Evolutionary conservation across 2,113 vertebrate species (phyloP), one percentile per base, ranked within the genome.

Genomic region (Meriones unguiculatus): DNA sequence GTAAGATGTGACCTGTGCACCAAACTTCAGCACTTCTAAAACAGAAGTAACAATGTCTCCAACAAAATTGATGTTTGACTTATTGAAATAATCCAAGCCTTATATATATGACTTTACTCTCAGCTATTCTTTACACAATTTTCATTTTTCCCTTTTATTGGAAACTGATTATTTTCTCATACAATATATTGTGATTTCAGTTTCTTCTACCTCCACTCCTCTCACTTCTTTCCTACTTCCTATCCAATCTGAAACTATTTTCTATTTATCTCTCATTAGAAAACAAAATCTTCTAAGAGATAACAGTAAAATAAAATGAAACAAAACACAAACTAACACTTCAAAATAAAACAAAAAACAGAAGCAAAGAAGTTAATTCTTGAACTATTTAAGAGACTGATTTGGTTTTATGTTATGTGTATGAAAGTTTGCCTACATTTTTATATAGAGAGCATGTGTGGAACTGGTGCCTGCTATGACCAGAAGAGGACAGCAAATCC

Each of bases 1-100:
- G 2, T 62, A 18, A 89, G 17, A 67, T 28, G 28, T n/a, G 72
- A 24, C n/a, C 50, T 54, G 90, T 93, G 92, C 59, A 72, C n/a
- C 64, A 88, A 80, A 57, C 46, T 46, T 82, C 59, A 57, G 10
- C 24, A 78, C 64, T 91, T 93, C 32, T 72, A 93, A 87, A 91
- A 64, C 13, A 84, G 24, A 94, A 90, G 78, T 75, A 10, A 82
- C 28, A 77, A 59, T 95, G 93, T 95, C 3, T 15, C 50, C 57
- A 24, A 35, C 7, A 70, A 82, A 73, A 67, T 12, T 9, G 41
- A 59, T 46, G 72, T 78, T 38, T 65, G 52, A 10, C 35, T 75
- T 78, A 80, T 3, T 18, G 72, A 76, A 52, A n/a, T 65, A 80
- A 73, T 8, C 30, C 73, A 25, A 14, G 11, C 50, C 89, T 86